phyloP scores from a whole-genome alignment of 2,888 invertebrate genomes.

The Bimastos eiseni region DNA sequence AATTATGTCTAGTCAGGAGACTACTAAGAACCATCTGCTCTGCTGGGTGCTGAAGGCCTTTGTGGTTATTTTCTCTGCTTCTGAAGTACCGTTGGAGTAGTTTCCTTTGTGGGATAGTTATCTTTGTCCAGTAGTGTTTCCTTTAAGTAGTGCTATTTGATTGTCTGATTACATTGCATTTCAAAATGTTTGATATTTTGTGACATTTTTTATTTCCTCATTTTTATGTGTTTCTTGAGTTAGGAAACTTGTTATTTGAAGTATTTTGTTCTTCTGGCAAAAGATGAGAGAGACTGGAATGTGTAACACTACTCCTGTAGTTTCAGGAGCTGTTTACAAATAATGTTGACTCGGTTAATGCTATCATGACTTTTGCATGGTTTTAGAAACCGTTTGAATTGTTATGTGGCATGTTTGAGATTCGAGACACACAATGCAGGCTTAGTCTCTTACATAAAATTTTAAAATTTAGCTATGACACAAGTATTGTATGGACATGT shows the following conservation, averaged over 20 bases:
- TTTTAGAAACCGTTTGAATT: background rate
- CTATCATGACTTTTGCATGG: constrained; percentile 13
- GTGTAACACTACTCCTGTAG: background rate
- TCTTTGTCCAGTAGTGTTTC: background rate
- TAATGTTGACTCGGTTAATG: background rate
- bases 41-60: background rate
- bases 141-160: background rate
- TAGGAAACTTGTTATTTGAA: background rate
- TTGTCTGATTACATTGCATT: background rate
- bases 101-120: background rate
- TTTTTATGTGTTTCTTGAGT: background rate
- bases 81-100: background rate
- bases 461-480: background rate
- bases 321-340: constrained; percentile 13
- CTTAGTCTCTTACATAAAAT: background rate
- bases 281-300: background rate
- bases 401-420: background rate
- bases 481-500: background rate
- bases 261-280: background rate
- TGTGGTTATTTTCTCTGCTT: background rate
- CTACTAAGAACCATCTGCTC: background rate
- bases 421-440: background rate
- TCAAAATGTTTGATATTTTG: background rate
- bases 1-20: background rate
- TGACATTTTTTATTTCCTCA: background rate